Evolutionary conservation across 1,140 invertebrate genomes (phyloP), one percentile per base, ranked within the genome.

Genomic region (Chironomus tepperi): DNA sequence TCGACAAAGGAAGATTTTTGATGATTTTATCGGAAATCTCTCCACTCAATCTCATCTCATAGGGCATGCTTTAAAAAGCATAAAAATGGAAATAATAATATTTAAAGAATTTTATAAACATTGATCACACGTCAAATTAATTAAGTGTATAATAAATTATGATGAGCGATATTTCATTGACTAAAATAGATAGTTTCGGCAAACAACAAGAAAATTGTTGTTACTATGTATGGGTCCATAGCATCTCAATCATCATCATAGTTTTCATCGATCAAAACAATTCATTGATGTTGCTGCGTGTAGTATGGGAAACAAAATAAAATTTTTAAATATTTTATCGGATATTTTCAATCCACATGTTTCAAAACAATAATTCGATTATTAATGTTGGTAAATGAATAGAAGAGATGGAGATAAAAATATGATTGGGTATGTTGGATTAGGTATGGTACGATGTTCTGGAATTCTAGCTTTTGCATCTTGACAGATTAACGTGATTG

Each of bases 91-190:
- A 34, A 34, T 34, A 34, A 34, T 2, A 34, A 34, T 34, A 34
- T 34, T 34, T 34, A 34, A 34, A 34, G 24, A 34, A 34, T 34
- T 34, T 34, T 57, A 57, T n/a, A 16, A 15, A 70, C 19, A 70
- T 70, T 70, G 65, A 18, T 70, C 65, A 18, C 65, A 70, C 18
- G 65, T 70, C 65, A 70, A 70, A 70, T 70, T 70, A 70, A 70
- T 70, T 70, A 70, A 70, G 65, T 70, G 65, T 70, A 57, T 57
- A 70, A 70, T 70, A 70, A 70, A 70, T 70, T 70, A 70, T 70
- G 65, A 70, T 70, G 65, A 70, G 65, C 65, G 65, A 70, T 70
- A 70, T 70, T 70, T 70, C 65, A 70, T 70, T 70, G 65, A 19
- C 65, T 21, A 70, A 70, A 19, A 15, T 9, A 19, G 65, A 15